phyloP scores from a whole-genome alignment of 2,888 invertebrate species.

The Axea sp. region DNA sequence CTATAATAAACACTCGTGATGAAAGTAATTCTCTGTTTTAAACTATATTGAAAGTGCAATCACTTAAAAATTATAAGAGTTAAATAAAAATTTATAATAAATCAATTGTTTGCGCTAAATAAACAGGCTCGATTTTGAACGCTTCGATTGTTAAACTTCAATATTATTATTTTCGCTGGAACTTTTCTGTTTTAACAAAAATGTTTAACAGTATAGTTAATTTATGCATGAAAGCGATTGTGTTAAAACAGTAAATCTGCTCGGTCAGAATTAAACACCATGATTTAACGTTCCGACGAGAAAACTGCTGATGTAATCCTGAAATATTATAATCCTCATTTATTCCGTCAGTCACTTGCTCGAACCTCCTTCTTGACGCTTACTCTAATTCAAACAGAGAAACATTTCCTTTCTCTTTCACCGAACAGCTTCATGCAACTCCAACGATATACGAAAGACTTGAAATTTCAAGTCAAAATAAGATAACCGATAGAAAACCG shows the following conservation, averaged over 20 bases:
- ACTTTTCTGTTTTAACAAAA: not conserved
- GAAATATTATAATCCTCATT: slow-evolving; percentile 53
- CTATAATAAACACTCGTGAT: too few relatives aligned
- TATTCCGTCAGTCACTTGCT: slow-evolving; percentile 48
- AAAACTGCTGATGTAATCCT: slow-evolving; percentile 51
- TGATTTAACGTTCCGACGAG: slow-evolving; percentile 31
- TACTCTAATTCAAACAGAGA: slow-evolving; percentile 44
- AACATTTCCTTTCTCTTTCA: slow-evolving; percentile 52
- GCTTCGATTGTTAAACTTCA: too few relatives aligned
- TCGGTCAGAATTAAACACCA: slow-evolving; percentile 13
- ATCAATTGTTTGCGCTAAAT: too few relatives aligned
- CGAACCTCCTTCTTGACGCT: slow-evolving; percentile 43
- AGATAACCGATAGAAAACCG: slow-evolving; percentile 43
- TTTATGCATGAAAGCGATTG: slow-evolving; percentile 9
- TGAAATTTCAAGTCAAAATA: slow-evolving; percentile 43
- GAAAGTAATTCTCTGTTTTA: too few relatives aligned
- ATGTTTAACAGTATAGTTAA: slow-evolving; percentile 7
- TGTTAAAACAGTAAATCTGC: slow-evolving; percentile 22
- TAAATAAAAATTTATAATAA: too few relatives aligned
- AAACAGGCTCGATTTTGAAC: too few relatives aligned
- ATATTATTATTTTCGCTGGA: too few relatives aligned
- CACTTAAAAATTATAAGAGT: too few relatives aligned
- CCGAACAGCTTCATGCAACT: slow-evolving; percentile 28
- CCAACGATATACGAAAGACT: slow-evolving; percentile 15
- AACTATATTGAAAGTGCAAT: too few relatives aligned